Base-by-base conservation (phyloP, 2,113 vertebrate species). In the Crotophaga sulcirostris region DNA sequence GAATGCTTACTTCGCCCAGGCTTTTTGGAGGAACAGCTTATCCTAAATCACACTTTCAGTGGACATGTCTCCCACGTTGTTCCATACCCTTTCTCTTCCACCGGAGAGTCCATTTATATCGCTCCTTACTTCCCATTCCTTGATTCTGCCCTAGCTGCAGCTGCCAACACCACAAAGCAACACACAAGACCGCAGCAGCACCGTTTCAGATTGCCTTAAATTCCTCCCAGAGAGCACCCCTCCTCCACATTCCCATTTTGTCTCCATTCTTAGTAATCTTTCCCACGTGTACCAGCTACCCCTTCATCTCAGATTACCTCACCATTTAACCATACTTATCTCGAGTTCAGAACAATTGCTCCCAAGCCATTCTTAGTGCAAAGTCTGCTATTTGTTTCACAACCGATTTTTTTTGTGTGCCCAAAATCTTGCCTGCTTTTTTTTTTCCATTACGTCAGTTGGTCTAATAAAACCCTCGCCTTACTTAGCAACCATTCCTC, bases 401-500 rank as follows among this genome's bases (percentile, higher is more conserved):
- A 87, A 51, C 80, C 86, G 84, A 75, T 84, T 64, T 87, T 84
- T 64, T 87, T 66, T 31, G 24, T 36, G 44, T 15, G 28, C 76
- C 89, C 91, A 90, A 96, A 89, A 91, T 89, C 68, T 92, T 90
- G 79, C 40, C 76, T 90, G 56, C 23, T 10, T 79, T 51, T 68
- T 62, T 44, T 62, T 34, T 19, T 54, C 86, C 68, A 56, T 96
- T 90, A 94, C 84, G 21, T 97, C 94, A 95, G 80, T 13, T 52
- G 86, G 89, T 94, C 96, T 97, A 96, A 96, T 97, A 96, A 97
- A 97, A 95, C 83, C 93, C 86, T 67, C 5, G 29, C 93, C 89
- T 97, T 96, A 96, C 95, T 96, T 97, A 97, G 96, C 96, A 97
- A 97, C 96, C 91, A 75, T 91, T 89, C 60, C 69, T 95, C 91